These are phyloP conservation scores for Harmothoe impar DNA, from an alignment of 2,888 invertebrate genomes.

Conservation along the genomic window DNA sequence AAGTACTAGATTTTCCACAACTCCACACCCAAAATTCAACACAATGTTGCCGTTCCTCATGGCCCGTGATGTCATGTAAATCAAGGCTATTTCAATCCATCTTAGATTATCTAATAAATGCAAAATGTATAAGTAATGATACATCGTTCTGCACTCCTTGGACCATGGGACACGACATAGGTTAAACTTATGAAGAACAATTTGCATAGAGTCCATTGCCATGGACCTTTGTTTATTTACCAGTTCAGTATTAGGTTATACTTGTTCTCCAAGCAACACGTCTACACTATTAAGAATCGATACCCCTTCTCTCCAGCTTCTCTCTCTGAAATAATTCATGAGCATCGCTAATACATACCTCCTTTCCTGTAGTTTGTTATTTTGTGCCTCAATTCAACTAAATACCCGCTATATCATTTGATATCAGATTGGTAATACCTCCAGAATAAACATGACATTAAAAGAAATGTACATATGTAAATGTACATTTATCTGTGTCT, in stretches of 20 bases:
- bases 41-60: neutral
- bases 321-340: neutral
- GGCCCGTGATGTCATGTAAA: neutral
- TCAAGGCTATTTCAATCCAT: neutral
- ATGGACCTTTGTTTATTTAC: too few relatives aligned
- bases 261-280: too few relatives aligned
- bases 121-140: neutral
- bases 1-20: neutral
- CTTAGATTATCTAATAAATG: neutral
- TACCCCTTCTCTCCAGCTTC: neutral
- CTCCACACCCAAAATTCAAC: too few relatives aligned
- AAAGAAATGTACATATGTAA: neutral
- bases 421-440: neutral
- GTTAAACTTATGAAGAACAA: too few relatives aligned
- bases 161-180: too few relatives aligned
- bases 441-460: neutral
- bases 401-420: neutral
- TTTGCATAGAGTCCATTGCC: too few relatives aligned
- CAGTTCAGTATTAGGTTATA: too few relatives aligned
- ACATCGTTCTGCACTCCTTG: too few relatives aligned
- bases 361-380: neutral
- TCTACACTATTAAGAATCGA: too few relatives aligned
- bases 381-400: neutral
- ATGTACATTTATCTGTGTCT: neutral
- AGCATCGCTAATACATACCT: neutral